phyloP scores from a whole-genome alignment of 2,797 vertebrate genomes.

The Argya squamiceps region DNA sequence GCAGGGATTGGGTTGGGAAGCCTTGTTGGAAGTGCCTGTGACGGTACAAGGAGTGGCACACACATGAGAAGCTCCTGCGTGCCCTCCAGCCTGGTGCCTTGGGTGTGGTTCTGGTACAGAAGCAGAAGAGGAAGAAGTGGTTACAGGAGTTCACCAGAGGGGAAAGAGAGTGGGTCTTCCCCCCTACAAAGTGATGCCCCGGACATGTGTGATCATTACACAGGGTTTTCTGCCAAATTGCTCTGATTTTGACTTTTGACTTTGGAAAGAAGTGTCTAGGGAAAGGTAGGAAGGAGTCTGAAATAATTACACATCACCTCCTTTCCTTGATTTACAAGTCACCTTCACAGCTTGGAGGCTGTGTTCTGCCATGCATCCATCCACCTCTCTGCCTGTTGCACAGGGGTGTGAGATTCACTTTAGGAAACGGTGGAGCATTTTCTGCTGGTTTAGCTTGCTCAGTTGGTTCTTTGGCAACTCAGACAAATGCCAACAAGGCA shows the following conservation, averaged over 20 bases:
- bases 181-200: neutral
- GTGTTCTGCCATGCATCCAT: neutral
- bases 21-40: neutral
- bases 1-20: neutral
- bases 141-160: neutral
- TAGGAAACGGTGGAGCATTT: neutral
- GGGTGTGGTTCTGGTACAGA: neutral
- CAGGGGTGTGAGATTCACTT: neutral
- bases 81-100: neutral
- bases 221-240: neutral
- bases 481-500: neutral
- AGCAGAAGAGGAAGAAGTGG: constrained; percentile 6
- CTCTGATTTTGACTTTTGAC: neutral
- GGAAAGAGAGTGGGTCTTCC: neutral
- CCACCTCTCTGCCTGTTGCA: neutral
- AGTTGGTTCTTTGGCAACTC: neutral
- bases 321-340: neutral
- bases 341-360: neutral
- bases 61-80: rapidly evolving
- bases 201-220: neutral
- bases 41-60: rapidly evolving
- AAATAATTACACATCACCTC: neutral
- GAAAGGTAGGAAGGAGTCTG: neutral
- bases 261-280: neutral
- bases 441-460: neutral